Conservation (phyloP, 2,113 vertebrate genomes). For the Mormyrus iriodes region DNA sequence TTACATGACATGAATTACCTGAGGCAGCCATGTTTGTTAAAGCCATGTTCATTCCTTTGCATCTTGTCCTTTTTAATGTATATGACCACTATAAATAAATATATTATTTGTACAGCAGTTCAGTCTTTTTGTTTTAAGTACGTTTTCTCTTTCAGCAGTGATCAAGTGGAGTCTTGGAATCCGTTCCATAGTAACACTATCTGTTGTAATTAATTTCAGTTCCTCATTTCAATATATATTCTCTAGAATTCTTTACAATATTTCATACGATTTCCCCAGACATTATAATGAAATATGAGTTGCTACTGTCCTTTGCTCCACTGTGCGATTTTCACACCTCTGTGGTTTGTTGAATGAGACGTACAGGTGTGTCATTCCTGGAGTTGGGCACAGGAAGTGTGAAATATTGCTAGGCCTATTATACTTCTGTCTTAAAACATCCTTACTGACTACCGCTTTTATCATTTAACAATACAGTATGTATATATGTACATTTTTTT, state of each 20-base stretch:
- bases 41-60: constrained; percentile 12
- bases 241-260: not conserved
- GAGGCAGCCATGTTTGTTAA: constrained; percentile 2
- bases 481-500: not conserved
- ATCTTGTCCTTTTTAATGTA: constrained; percentile 4
- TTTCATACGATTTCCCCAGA: not conserved
- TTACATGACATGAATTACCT: not conserved
- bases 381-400: not conserved
- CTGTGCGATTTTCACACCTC: not conserved
- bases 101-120: not conserved
- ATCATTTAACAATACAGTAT: not conserved
- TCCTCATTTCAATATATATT: not conserved
- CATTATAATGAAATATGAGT: not conserved
- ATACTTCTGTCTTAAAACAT: not conserved
- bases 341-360: not conserved
- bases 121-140: not conserved
- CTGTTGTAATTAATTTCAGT: not conserved
- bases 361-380: not conserved
- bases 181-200: not conserved
- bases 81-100: constrained; percentile 7
- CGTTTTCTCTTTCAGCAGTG: not conserved
- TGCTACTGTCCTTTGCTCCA: not conserved
- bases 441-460: not conserved
- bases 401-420: not conserved
- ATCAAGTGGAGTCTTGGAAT: not conserved